A percentile compares a stretch with the other conserved stretches of the same genome.
Conservation (phyloP, 2,797 vertebrate genomes). For the Poecilia velifera region DNA sequence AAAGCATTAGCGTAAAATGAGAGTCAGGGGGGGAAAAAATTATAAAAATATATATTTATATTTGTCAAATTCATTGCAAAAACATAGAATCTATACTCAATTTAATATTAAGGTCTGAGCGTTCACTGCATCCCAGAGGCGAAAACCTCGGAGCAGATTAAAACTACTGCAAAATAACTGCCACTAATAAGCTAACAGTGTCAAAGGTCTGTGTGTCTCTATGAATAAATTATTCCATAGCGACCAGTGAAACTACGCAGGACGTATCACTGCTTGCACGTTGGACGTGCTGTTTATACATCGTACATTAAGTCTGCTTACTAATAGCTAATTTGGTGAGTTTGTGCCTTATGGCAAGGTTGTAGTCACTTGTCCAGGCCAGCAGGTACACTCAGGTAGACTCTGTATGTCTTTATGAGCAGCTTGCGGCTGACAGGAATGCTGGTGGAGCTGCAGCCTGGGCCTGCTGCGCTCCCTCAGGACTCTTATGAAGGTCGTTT, state of each 20-base stretch:
- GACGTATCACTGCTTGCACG: not conserved
- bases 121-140: not conserved
- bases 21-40: not conserved
- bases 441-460: conserved; percentile 10
- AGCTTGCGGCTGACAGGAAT: conserved; percentile 29
- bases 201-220: not conserved
- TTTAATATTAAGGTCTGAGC: not conserved
- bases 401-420: conserved; percentile 23
- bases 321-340: conserved; percentile 39
- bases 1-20: not conserved
- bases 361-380: conserved; percentile 38
- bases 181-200: not conserved
- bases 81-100: not conserved
- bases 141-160: not conserved
- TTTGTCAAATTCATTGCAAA: not conserved
- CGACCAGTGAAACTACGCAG: not conserved
- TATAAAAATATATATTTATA: not conserved
- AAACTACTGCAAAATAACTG: not conserved
- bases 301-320: conserved; percentile 1
- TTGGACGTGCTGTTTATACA: not conserved
- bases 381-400: conserved; percentile 8
- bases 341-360: conserved; percentile 59
- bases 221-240: not conserved
- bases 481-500: conserved; percentile 56
- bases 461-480: conserved; percentile 21